These are phyloP conservation scores for Siniperca chuatsi DNA, from an alignment of 2,113 vertebrate genomes.

Conservation along the genomic window DNA sequence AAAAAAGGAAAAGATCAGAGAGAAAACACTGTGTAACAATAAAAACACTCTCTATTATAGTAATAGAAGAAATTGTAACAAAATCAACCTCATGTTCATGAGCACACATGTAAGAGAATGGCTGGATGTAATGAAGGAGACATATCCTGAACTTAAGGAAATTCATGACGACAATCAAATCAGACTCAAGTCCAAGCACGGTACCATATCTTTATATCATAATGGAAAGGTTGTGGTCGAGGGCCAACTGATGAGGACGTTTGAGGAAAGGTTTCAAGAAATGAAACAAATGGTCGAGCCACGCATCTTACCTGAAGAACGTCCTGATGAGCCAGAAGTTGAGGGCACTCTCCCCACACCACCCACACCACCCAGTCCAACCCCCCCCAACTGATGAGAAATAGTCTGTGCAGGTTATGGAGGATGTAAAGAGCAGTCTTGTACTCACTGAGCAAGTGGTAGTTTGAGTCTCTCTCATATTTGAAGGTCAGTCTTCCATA, in stretches of 20 bases:
- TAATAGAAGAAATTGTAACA: too few relatives aligned
- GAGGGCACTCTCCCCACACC: too few relatives aligned
- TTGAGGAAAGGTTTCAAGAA: background rate
- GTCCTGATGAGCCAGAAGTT: too few relatives aligned
- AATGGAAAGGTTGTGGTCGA: accelerated
- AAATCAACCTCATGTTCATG: background rate
- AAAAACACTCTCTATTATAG: background rate
- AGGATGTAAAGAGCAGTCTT: background rate
- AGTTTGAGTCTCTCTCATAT: constrained; percentile 99
- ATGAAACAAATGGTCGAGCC: accelerated
- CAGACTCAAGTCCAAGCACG: accelerated
- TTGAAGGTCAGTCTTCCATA: constrained; percentile 98
- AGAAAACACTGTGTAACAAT: accelerated
- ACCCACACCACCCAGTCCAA: too few relatives aligned
- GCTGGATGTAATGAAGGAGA: accelerated
- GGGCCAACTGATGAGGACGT: accelerated
- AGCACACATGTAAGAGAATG: accelerated
- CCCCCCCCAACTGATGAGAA: too few relatives aligned
- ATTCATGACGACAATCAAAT: too few relatives aligned
- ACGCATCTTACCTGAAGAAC: accelerated
- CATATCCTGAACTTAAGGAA: accelerated
- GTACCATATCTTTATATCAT: accelerated
- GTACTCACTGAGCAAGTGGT: constrained; percentile 97
- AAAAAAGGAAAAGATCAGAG: accelerated
- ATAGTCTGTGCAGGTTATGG: background rate